These are phyloP conservation scores for Drosophila ironensis DNA, from an alignment of 1,140 invertebrate genomes.

Conservation along the genomic window DNA sequence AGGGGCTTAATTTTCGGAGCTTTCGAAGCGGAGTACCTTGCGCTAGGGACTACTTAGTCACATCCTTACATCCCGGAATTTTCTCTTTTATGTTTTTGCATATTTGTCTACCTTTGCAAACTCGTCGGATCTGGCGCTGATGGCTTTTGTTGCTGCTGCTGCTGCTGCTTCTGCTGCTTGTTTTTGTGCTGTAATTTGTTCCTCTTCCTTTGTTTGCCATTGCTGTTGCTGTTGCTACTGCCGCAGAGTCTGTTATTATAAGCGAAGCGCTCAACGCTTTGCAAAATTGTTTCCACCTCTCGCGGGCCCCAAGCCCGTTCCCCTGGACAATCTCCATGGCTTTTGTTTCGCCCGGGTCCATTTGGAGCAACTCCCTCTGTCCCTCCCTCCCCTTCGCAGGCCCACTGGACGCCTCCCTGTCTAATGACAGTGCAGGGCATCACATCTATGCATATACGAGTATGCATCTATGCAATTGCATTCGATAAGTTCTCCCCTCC, in stretches of 20 bases:
- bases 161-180: constrained; percentile 24
- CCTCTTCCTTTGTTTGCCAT: constrained; percentile 68
- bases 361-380: constrained; percentile 49
- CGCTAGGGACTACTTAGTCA: neutral
- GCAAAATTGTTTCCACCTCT: constrained; percentile 74
- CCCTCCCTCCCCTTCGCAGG: neutral
- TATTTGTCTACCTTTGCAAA: constrained; percentile 68
- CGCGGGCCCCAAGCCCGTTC: neutral
- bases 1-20: too few relatives aligned
- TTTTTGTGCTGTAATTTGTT: constrained; percentile 73
- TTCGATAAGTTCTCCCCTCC: constrained; percentile 56
- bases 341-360: constrained; percentile 41
- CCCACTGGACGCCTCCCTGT: neutral
- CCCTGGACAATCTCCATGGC: constrained; percentile 14
- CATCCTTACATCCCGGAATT: constrained; percentile 4
- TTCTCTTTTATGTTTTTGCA: constrained; percentile 32
- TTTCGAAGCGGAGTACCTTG: constrained; percentile 6
- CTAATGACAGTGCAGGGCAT: constrained; percentile 51
- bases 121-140: constrained; percentile 24
- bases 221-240: constrained; percentile 2
- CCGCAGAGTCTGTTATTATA: constrained; percentile 66
- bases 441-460: constrained; percentile 56
- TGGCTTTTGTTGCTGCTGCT: constrained; percentile 30
- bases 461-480: constrained; percentile 53
- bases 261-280: constrained; percentile 57